Evolutionary conservation across 2,888 invertebrate genomes (phyloP), one percentile per base, ranked within the genome.

Genomic region (Prosapia bicincta): DNA sequence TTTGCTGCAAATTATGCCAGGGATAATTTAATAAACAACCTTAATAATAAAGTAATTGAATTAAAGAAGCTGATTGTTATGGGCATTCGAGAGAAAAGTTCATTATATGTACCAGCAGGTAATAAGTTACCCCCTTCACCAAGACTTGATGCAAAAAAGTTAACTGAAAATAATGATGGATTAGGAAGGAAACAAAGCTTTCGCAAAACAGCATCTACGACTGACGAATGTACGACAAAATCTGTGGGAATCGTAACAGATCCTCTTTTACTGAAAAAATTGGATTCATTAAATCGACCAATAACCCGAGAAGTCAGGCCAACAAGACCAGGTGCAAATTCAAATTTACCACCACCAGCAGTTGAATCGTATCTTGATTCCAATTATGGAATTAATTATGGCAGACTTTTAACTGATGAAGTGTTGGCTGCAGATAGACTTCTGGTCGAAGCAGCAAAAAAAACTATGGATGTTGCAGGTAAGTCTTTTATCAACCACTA

Each of bases 1-100:
- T 95, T 95, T 87, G 97, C 97, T 72, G 96, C 97, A 24, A 94
- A 97, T 83, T 97, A 94, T 86, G 95, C 95, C 72, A 93, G 93
- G 84, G 95, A 96, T 81, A 93, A 95, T 81, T 88, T 97, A 23
- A 91, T 96, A 79, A 92, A 93, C 83, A 94, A 91, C 83, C 87
- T 96, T 71, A 91, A 90, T 81, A 91, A 91, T 82, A 93, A 92
- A 86, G 90, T 95, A 68, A 87, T 91, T 28, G 92, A 93, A 83
- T 86, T 93, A 74, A 91, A 91, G 85, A 89, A 91, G 81, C 86
- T 91, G 79, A 88, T 91, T 80, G 87, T 89, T 78, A 91, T 78
- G 32, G 81, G 81, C 15, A 76, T 74, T 10, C 84, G 28, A 15
- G 83, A 86, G 10, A 90, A 90, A 82, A 70, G 74, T 68, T 23